Evolutionary conservation across 1,140 invertebrate species (phyloP).

Genomic region (Drosophila sulfurigaster): DNA sequence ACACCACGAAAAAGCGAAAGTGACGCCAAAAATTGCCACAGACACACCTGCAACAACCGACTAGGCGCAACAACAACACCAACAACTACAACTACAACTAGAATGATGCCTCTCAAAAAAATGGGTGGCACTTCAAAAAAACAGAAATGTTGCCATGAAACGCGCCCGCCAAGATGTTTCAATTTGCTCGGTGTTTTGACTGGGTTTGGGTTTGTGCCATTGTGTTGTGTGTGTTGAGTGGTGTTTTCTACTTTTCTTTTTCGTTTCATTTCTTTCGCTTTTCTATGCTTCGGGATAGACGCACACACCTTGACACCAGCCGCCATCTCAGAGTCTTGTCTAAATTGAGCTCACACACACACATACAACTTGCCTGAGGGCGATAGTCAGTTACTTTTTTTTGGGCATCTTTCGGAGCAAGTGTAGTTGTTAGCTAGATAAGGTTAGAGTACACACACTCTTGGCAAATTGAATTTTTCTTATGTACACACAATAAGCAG

Average conservation of each 20-base stretch:
- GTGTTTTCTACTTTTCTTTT: not conserved
- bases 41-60: conserved; percentile 58
- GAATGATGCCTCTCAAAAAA: not conserved
- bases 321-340: not conserved
- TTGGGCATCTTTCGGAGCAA: not conserved
- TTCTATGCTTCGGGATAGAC: not conserved
- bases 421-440: not conserved
- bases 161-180: conserved; percentile 62
- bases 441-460: not conserved
- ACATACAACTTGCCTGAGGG: not conserved
- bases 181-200: conserved; percentile 29
- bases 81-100: conserved; percentile 18
- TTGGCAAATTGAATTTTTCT: not conserved
- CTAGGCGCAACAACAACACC: conserved; percentile 16
- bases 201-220: conserved; percentile 38
- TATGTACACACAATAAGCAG: conserved; percentile 1
- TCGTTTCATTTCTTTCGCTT: not conserved
- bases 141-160: conserved; percentile 4
- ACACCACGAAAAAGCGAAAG: conserved; percentile 56
- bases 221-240: not conserved
- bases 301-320: conserved; percentile 2
- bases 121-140: conserved; percentile 51
- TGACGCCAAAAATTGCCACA: conserved; percentile 61
- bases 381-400: not conserved
- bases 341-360: conserved; percentile 7